Evolutionary conservation across 2,113 vertebrate species (phyloP).

Genomic region (Pachycephala philippinensis): DNA sequence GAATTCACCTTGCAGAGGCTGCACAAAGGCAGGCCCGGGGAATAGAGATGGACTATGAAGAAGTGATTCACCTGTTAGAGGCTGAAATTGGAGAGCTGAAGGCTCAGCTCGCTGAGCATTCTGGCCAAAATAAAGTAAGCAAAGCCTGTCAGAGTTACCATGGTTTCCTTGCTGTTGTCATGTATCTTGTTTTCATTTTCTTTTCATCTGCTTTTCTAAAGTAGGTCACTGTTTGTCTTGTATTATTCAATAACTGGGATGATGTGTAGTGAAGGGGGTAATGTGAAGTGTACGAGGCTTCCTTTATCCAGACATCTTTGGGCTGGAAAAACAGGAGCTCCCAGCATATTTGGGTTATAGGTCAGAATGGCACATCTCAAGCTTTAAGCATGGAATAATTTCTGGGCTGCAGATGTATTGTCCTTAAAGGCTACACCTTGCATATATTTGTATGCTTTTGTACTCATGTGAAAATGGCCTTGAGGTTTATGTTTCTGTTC

Average conservation of each 20-base stretch:
- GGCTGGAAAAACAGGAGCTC: conserved; percentile 23
- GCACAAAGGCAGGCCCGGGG: conserved; percentile 85
- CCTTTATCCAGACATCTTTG: conserved; percentile 48
- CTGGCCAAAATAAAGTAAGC: conserved; percentile 78
- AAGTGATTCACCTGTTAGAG: conserved; percentile 90
- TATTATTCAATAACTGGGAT: conserved; percentile 88
- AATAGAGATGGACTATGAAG: conserved; percentile 96
- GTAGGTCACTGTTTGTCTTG: conserved; percentile 97
- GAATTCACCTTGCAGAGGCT: conserved; percentile 85
- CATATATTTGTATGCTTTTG: background rate
- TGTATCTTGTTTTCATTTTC: conserved; percentile 81
- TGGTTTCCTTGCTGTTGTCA: conserved; percentile 71
- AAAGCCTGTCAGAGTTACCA: conserved; percentile 66
- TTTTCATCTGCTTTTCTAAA: conserved; percentile 84
- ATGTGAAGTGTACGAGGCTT: conserved; percentile 66
- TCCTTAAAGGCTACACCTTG: background rate
- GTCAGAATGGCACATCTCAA: background rate
- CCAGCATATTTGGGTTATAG: background rate
- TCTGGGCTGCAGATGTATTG: background rate
- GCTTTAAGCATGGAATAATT: background rate
- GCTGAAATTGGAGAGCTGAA: conserved; percentile 90
- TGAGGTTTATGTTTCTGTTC: background rate
- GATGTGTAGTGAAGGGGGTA: conserved; percentile 63
- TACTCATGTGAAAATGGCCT: background rate
- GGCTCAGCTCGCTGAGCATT: conserved; percentile 77